A percentile compares a stretch with the other conserved stretches of the same genome.
Conservation (phyloP, 2,797 vertebrate species). For the Chloroceryle inda region DNA sequence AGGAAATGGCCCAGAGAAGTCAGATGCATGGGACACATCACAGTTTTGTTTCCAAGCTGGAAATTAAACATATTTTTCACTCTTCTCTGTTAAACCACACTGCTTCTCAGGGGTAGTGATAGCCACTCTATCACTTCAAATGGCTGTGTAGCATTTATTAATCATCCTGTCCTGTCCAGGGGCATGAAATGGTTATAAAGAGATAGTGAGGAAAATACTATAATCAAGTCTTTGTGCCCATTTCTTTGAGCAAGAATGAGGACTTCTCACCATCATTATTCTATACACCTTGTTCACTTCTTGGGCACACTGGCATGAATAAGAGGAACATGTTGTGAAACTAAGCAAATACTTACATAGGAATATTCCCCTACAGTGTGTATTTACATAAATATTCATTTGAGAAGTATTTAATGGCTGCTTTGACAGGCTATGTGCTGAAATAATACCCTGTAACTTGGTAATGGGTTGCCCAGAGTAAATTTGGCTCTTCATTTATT, state of each 20-base stretch:
- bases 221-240: conserved; percentile 33
- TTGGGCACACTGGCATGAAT: conserved; percentile 39
- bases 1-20: neutral
- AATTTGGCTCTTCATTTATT: conserved; percentile 3
- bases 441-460: neutral
- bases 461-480: neutral
- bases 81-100: neutral
- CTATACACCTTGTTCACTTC: conserved; percentile 57
- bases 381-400: conserved; percentile 69
- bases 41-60: neutral
- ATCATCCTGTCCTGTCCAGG: neutral
- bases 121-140: neutral
- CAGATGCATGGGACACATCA: neutral
- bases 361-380: conserved; percentile 15
- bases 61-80: neutral
- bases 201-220: conserved; percentile 17
- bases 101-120: neutral
- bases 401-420: conserved; percentile 61
- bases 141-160: neutral
- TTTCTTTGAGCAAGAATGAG: neutral
- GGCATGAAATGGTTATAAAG: neutral
- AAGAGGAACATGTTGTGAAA: conserved; percentile 70
- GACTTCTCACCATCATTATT: conserved; percentile 49
- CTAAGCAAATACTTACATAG: conserved; percentile 60
- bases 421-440: conserved; percentile 61